A percentile compares a stretch with the other conserved stretches of the same genome.
Conservation (phyloP, 2,888 invertebrate genomes). For the Aproaerema taeniolella region DNA sequence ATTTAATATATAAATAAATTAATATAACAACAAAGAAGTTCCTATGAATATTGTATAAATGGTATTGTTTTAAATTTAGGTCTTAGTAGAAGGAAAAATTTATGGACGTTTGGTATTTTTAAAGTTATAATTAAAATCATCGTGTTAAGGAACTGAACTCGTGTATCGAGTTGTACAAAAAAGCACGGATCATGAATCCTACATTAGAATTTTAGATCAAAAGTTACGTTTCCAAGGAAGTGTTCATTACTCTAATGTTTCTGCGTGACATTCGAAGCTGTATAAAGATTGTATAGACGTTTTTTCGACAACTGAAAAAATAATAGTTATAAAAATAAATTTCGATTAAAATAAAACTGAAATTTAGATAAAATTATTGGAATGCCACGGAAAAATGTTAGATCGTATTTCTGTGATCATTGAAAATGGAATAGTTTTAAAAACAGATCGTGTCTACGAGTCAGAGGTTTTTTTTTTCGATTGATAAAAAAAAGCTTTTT, state of each 20-base stretch:
- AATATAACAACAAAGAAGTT: slow-evolving; percentile 77
- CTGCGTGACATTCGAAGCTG: slow-evolving; percentile 20
- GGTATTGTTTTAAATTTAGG: slow-evolving; percentile 77
- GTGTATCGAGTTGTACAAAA: slow-evolving; percentile 55
- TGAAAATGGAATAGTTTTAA: slow-evolving; percentile 66
- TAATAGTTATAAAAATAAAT: slow-evolving; percentile 34
- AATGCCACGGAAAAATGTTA: slow-evolving; percentile 37
- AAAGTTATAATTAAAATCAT: slow-evolving; percentile 70
- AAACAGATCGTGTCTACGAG: slow-evolving; percentile 60
- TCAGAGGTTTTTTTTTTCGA: slow-evolving; percentile 66
- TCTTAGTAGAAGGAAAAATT: slow-evolving; percentile 75
- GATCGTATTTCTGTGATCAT: slow-evolving; percentile 66
- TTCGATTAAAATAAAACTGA: slow-evolving; percentile 35
- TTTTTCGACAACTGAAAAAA: slow-evolving; percentile 54
- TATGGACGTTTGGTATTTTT: slow-evolving; percentile 75
- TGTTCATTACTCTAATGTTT: slow-evolving; percentile 54
- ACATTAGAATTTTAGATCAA: slow-evolving; percentile 70
- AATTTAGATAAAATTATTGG: slow-evolving; percentile 34
- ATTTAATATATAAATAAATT: slow-evolving; percentile 75
- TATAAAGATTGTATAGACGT: slow-evolving; percentile 26
- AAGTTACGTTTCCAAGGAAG: slow-evolving; percentile 75
- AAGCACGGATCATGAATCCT: slow-evolving; percentile 76
- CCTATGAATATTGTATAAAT: slow-evolving; percentile 77
- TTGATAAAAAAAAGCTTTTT: slow-evolving; percentile 61
- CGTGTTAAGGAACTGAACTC: slow-evolving; percentile 62